Percentiles rank a stretch among this genome's conserved stretches.
These are phyloP conservation scores for Coecobrya sp. DNA, from an alignment of 2,888 invertebrate genomes.

Conservation along the genomic window DNA sequence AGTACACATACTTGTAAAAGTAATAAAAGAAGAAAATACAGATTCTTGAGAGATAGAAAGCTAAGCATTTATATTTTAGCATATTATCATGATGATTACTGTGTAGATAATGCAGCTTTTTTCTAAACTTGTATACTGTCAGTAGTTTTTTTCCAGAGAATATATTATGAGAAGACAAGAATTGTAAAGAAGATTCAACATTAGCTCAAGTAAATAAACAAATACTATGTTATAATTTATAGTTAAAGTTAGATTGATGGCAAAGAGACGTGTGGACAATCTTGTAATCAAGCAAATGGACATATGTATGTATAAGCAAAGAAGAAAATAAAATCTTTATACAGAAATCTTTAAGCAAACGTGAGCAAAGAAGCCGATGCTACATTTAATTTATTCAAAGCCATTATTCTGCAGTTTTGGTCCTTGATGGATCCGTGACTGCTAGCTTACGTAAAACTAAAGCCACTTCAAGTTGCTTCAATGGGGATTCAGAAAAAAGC, in stretches of 20 bases:
- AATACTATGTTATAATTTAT: neutral
- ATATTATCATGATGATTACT: neutral
- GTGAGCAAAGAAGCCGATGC: neutral
- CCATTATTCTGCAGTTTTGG: neutral
- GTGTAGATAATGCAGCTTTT: neutral
- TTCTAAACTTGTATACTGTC: neutral
- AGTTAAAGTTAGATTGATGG: neutral
- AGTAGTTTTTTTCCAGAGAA: neutral
- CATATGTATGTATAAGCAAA: too few species aligned
- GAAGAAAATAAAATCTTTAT: conserved; percentile 1
- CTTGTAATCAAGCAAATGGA: conserved; percentile 26
- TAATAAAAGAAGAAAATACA: neutral
- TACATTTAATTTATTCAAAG: conserved; percentile 40
- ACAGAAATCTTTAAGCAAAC: conserved; percentile 7
- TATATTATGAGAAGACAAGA: neutral
- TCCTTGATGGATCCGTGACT: neutral
- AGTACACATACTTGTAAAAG: neutral
- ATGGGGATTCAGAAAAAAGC: neutral
- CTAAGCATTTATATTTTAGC: neutral
- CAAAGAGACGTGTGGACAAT: neutral
- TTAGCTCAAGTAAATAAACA: neutral
- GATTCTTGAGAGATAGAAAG: neutral
- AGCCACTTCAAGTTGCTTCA: neutral
- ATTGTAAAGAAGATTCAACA: neutral
- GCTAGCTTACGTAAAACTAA: neutral